Evolutionary conservation across 2,797 vertebrate species (phyloP).

Genomic region (Sebastes vulpes): DNA sequence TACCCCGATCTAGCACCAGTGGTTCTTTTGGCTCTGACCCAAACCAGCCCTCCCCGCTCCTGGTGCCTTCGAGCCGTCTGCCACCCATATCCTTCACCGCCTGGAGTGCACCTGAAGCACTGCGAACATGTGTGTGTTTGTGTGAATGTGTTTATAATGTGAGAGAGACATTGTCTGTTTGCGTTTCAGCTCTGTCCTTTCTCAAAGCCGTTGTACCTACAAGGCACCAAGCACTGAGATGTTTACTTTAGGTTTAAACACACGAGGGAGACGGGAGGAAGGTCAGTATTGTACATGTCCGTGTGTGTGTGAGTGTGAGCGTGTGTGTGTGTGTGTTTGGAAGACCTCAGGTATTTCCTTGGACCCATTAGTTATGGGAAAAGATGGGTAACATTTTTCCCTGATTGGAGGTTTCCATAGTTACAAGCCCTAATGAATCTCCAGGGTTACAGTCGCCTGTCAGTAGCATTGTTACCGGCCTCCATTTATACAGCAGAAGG

Average conservation of each 20-base stretch:
- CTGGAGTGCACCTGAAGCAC: slow-evolving; percentile 16
- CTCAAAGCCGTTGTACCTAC: slow-evolving; percentile 56
- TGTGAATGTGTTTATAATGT: slow-evolving; percentile 14
- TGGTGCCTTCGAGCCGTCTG: slow-evolving; percentile 96
- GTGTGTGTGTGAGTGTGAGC: slow-evolving; percentile 36
- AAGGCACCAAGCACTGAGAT: slow-evolving; percentile 33
- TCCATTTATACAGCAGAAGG: slow-evolving; percentile 63
- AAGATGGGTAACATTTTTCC: slow-evolving; percentile 63
- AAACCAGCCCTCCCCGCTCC: slow-evolving; percentile 94
- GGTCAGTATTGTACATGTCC: slow-evolving; percentile 28
- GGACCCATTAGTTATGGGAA: slow-evolving; percentile 63
- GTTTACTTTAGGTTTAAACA: slow-evolving; percentile 77
- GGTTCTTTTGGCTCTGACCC: slow-evolving; percentile 94
- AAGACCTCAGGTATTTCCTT: slow-evolving; percentile 75
- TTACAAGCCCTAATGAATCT: slow-evolving; percentile 84
- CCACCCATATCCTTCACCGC: slow-evolving; percentile 95
- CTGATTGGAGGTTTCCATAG: slow-evolving; percentile 83
- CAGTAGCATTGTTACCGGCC: slow-evolving; percentile 75
- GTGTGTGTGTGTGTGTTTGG: slow-evolving; percentile 22
- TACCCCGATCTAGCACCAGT: slow-evolving; percentile 93
- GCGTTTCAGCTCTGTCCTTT: slow-evolving; percentile 68
- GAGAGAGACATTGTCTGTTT: slow-evolving; percentile 54
- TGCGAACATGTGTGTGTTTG: neutral
- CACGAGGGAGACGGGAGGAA: slow-evolving; percentile 33
- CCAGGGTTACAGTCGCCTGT: slow-evolving; percentile 81